phyloP scores from a whole-genome alignment of 2,888 invertebrate species.

The Sinelater perroti region DNA sequence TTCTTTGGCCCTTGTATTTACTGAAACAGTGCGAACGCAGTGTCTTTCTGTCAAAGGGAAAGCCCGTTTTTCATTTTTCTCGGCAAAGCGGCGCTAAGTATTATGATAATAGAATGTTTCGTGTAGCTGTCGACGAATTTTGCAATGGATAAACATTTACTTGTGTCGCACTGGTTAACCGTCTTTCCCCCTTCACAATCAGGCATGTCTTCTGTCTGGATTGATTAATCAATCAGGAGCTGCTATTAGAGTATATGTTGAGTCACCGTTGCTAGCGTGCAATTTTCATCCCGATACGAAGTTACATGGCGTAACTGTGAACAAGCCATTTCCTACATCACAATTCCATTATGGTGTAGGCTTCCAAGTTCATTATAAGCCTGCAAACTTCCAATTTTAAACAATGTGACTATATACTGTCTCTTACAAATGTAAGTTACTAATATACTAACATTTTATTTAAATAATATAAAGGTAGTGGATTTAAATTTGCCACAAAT shows the following conservation, averaged over 20 bases:
- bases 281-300: constrained; percentile 19
- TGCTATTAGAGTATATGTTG: constrained; percentile 17
- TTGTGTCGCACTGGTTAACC: too few relatives aligned
- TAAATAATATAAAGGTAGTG: too few relatives aligned
- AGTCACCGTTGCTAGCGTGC: constrained; percentile 34
- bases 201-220: constrained; percentile 21
- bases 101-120: too few relatives aligned
- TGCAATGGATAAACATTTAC: too few relatives aligned
- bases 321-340: constrained; percentile 17
- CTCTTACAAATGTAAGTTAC: too few relatives aligned
- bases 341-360: constrained; percentile 17
- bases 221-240: constrained; percentile 33
- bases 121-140: too few relatives aligned
- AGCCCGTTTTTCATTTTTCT: constrained; percentile 10
- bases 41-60: constrained; percentile 11
- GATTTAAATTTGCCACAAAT: too few relatives aligned
- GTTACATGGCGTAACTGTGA: constrained; percentile 17
- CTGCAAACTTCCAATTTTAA: too few relatives aligned
- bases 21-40: constrained; percentile 22
- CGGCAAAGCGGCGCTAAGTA: too few relatives aligned
- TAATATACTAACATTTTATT: too few relatives aligned
- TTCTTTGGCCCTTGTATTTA: constrained; percentile 38
- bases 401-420: too few relatives aligned
- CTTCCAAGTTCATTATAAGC: too few relatives aligned
- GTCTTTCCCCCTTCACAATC: constrained; percentile 25